Conservation (phyloP, 2,797 vertebrate species). For the Bothrops alternatus region DNA sequence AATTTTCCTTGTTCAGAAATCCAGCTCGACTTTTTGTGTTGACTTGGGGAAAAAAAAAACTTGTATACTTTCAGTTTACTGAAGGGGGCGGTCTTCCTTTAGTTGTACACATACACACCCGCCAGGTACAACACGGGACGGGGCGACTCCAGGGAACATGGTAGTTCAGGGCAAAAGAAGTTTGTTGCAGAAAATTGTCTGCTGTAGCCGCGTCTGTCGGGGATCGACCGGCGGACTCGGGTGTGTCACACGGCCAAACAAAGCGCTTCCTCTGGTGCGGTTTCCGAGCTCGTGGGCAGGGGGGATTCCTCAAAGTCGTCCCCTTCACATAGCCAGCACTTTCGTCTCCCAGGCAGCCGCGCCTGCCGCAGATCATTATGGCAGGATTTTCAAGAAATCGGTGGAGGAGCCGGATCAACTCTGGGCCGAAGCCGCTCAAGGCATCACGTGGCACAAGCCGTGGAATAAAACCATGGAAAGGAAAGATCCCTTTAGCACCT, state of each 20-base stretch:
- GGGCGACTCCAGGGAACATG: neutral
- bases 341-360: conserved; percentile 1
- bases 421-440: conserved; percentile 77
- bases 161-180: neutral
- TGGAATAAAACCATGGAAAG: conserved; percentile 80
- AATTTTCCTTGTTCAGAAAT: neutral
- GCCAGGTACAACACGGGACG: too few species aligned
- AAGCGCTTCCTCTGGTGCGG: conserved; percentile 42
- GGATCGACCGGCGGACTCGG: neutral
- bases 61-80: neutral
- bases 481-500: conserved; percentile 72
- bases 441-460: conserved; percentile 81
- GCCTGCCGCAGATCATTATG: conserved; percentile 60
- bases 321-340: neutral
- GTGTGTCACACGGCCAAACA: conserved; percentile 39
- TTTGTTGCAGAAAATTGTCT: neutral
- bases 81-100: neutral
- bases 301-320: neutral
- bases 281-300: neutral
- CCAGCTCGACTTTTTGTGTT: conserved; percentile 44
- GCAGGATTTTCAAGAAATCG: conserved; percentile 72
- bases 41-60: neutral
- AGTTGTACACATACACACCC: neutral
- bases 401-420: conserved; percentile 74
- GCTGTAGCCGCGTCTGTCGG: neutral